Conservation (phyloP, 2,797 vertebrate species). For the Lates japonicus region DNA sequence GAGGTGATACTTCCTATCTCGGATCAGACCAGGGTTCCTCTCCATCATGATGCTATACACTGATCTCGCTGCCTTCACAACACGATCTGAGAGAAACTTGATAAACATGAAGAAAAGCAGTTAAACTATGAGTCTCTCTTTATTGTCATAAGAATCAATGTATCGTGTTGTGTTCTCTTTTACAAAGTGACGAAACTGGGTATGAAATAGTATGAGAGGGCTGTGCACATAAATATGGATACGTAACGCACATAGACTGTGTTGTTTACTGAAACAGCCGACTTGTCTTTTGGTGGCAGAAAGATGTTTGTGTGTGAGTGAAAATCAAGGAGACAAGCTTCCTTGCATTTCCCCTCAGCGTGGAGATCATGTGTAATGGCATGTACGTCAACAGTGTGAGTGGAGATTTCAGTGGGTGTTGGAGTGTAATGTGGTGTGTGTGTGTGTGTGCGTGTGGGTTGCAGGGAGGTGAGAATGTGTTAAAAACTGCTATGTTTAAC, state of each 20-base stretch:
- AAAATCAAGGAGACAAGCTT: constrained; percentile 10
- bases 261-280: constrained; percentile 27
- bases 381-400: constrained; percentile 35
- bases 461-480: constrained; percentile 58
- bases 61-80: constrained; percentile 90
- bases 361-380: constrained; percentile 30
- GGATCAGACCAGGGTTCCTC: constrained; percentile 88
- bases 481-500: constrained; percentile 52
- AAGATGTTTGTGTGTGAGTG: constrained; percentile 11
- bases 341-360: constrained; percentile 33
- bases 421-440: constrained; percentile 39
- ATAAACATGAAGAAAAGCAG: constrained; percentile 31
- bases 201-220: background rate
- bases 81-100: constrained; percentile 91
- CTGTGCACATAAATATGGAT: background rate
- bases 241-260: constrained; percentile 31
- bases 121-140: background rate
- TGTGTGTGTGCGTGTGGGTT: constrained; percentile 38
- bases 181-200: background rate
- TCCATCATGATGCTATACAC: constrained; percentile 86
- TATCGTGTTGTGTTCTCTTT: background rate
- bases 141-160: too few relatives aligned
- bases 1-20: constrained; percentile 94
- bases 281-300: constrained; percentile 22
- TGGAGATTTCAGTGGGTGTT: constrained; percentile 53